Conservation (phyloP, 2,888 invertebrate species). For the Sisyra terminalis region DNA sequence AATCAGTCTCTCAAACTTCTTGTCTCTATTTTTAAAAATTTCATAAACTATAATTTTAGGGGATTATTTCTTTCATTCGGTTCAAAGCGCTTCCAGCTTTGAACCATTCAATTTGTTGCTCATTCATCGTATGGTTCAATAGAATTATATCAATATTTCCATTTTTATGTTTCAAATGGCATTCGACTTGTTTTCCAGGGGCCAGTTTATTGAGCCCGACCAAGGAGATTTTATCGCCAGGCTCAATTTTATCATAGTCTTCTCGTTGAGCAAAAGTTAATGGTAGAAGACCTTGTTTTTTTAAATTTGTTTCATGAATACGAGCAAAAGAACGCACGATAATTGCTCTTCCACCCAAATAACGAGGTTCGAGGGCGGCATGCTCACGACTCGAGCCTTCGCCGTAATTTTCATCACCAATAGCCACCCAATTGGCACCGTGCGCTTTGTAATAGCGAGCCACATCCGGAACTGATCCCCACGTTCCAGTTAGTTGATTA, state of each 20-base stretch:
- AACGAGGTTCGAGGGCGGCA: constrained; percentile 94
- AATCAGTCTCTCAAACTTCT: too few relatives aligned
- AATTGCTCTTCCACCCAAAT: constrained; percentile 87
- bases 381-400: constrained; percentile 92
- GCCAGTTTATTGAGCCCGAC: constrained; percentile 65
- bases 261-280: constrained; percentile 83
- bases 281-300: constrained; percentile 96
- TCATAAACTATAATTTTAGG: constrained; percentile 6
- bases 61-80: constrained; percentile 80
- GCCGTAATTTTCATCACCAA: constrained; percentile 79
- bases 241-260: constrained; percentile 84
- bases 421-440: constrained; percentile 71
- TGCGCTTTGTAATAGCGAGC: constrained; percentile 90
- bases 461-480: constrained; percentile 84
- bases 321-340: constrained; percentile 98
- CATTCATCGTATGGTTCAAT: constrained; percentile 91
- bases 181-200: constrained; percentile 84
- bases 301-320: constrained; percentile 98
- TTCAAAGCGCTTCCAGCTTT: constrained; percentile 95
- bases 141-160: constrained; percentile 71
- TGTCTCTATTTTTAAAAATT: too few relatives aligned
- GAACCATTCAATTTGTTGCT: constrained; percentile 96
- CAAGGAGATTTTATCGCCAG: constrained; percentile 67
- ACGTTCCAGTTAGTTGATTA: constrained; percentile 75
- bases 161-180: constrained; percentile 80